phyloP scores from a whole-genome alignment of 2,113 vertebrate genomes.

The Rhinoderma darwinii region DNA sequence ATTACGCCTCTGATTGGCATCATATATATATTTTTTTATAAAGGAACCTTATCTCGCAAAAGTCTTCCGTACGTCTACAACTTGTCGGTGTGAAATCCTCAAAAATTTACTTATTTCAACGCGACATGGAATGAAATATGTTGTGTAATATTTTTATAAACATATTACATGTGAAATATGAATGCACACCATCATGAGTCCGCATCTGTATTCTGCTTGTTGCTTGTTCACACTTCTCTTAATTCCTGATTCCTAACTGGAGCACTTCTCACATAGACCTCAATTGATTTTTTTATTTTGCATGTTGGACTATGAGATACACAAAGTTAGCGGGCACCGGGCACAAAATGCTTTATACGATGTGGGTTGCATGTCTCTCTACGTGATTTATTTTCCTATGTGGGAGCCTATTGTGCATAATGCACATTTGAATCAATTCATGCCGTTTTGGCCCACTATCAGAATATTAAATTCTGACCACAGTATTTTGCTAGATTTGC shows the following conservation, averaged over 20 bases:
- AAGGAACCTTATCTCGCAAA: no score
- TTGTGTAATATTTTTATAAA: not conserved
- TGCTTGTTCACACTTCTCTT: not conserved
- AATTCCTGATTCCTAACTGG: not conserved
- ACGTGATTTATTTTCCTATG: constrained; percentile 73
- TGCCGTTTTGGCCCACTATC: constrained; percentile 69
- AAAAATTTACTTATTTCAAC: not conserved
- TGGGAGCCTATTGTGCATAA: constrained; percentile 74
- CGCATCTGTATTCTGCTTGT: not conserved
- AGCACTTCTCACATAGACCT: constrained; percentile 14
- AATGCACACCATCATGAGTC: not conserved
- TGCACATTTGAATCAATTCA: constrained; percentile 77
- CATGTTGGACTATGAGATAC: constrained; percentile 41
- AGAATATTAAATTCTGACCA: constrained; percentile 68
- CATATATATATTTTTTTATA: no score
- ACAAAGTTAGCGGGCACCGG: constrained; percentile 36
- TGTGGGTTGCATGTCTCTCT: constrained; percentile 73
- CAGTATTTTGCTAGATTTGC: constrained; percentile 67
- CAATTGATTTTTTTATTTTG: constrained; percentile 44
- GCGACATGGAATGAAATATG: not conserved
- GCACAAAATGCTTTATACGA: constrained; percentile 58
- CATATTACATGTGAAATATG: constrained; percentile 55
- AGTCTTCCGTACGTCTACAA: not conserved
- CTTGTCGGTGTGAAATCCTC: not conserved
- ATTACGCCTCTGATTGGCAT: no score